A percentile compares a stretch with the other conserved stretches of the same genome.
phyloP scores from a whole-genome alignment of 2,797 vertebrate genomes.

The Halcyon smyrnensis region DNA sequence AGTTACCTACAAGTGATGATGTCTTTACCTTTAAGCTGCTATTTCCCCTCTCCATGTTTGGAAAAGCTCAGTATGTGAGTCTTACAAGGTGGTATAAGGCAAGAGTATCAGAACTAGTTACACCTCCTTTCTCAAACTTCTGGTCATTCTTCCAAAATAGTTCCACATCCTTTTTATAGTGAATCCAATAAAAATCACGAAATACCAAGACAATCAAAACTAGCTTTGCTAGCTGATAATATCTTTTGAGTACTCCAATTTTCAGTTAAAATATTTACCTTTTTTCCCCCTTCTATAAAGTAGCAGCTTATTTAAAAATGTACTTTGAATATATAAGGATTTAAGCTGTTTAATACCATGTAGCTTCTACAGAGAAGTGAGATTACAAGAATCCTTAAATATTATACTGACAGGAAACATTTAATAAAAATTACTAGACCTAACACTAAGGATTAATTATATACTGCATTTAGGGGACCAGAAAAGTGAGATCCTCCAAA shows the following conservation, averaged over 20 bases:
- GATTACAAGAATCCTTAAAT: neutral
- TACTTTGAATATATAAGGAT: neutral
- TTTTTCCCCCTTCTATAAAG: neutral
- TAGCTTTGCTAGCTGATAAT: neutral
- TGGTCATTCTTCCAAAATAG: neutral
- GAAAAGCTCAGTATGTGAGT: neutral
- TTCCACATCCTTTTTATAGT: neutral
- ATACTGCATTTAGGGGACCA: neutral
- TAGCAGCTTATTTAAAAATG: neutral
- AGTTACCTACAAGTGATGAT: neutral
- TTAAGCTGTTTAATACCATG: neutral
- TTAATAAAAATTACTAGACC: neutral
- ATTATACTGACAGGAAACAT: neutral
- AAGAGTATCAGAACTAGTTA: neutral
- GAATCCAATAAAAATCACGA: neutral
- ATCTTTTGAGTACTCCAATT: neutral
- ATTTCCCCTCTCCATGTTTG: neutral
- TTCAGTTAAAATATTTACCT: neutral
- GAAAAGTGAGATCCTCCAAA: neutral
- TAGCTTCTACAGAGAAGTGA: neutral
- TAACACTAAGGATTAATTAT: neutral
- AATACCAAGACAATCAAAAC: neutral
- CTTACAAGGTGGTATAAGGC: neutral
- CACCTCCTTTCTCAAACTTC: neutral
- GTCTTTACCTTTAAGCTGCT: neutral